Base-by-base conservation (phyloP, 2,888 invertebrate genomes). In the Eurois occulta region DNA sequence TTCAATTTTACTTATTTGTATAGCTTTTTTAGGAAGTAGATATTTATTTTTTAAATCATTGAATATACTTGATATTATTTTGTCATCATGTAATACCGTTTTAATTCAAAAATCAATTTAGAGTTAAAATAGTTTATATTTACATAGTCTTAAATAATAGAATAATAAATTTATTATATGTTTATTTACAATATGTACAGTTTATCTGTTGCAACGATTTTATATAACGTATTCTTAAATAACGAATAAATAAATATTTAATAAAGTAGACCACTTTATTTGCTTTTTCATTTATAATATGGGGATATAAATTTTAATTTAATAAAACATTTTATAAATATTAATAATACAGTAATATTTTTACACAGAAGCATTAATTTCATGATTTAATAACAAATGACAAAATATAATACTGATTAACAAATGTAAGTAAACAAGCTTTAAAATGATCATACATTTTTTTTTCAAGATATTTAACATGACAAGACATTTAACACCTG, bases 131-230 rank as follows among this genome's bases (percentile, higher is more conserved):
- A 38, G 11, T 64, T 65, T 41, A 65, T 41, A 65, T 65, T 65
- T 41, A 65, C 65, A 65, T 65, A 41, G n/a, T 41, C 1, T n/a
- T 58, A 18, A 41, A 60, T 69, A 41, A 48, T 48, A 79, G 16
- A n/a, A 24, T 78, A 69, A 48, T 48, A 52, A 10, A 52, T 71
- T 62, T 62, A 62, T 52, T 52, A 18, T 48, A 71, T 11, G n/a
- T 38, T 10, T 71, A 52, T 55, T 72, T 46, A 60, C 35, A 77
- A 18, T 60, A 79, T 70, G 43, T 80, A 64, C 43, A 69, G 13
- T 35, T 62, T 28, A 3, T 48, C 11, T 28, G 52, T 28, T 24
- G 35, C 28, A 6, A 48, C 10, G 7, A 62, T 24, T 48, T 38
- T 69, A 46, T 46, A 16, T 24, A 72, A 71, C 16, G 4, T 72